Base-by-base conservation (phyloP, 2,888 invertebrate species). In the Drosophila gaucha region DNA sequence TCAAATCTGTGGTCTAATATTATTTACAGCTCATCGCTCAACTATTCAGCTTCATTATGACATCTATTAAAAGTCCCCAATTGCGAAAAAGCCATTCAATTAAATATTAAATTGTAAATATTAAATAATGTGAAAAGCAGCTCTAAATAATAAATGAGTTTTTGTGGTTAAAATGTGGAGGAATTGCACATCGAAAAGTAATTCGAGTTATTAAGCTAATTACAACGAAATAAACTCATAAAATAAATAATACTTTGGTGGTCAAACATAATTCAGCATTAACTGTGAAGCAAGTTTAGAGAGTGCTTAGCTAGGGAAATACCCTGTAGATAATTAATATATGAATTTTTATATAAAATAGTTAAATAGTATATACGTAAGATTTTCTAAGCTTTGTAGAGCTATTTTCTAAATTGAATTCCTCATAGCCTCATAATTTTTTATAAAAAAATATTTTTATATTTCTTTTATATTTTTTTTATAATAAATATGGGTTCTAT, bases 201-300 rank as follows among this genome's bases (percentile, higher is more conserved):
- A 62, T 51, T 57, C 57, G 49, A 57, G 49, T 64, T 49, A 57
- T 35, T 35, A 52, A 44, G 38, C 49, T 47, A 71, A 76, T 73
- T 72, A 51, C 14, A 52, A 6, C 35, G 30, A 38, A 65, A 56
- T 65, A 24, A 36, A 43, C 51, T 63, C 33, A 57, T 36, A 35
- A 36, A 39, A 18, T 38, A 20, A 50, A 60, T 47, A 28, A 38
- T 12, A 16, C 8, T 52, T 51, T 16, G 22, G 38, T 20, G 31
- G 28, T 26, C 18, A 31, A 31, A 63, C n/a, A 26, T 47, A 38
- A 47, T 33, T 60, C 16, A 6, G 31, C 6, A 38, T 26, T 38
- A 10, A 31, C 9, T n/a, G n/a, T n/a, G 6, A 18, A 44, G 6
- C 3, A 16, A 3, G 9, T 6, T 9, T 10, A 12, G 20, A 30